Base-by-base conservation (phyloP, 1,140 invertebrate genomes). In the Sitodiplosis mosellana region DNA sequence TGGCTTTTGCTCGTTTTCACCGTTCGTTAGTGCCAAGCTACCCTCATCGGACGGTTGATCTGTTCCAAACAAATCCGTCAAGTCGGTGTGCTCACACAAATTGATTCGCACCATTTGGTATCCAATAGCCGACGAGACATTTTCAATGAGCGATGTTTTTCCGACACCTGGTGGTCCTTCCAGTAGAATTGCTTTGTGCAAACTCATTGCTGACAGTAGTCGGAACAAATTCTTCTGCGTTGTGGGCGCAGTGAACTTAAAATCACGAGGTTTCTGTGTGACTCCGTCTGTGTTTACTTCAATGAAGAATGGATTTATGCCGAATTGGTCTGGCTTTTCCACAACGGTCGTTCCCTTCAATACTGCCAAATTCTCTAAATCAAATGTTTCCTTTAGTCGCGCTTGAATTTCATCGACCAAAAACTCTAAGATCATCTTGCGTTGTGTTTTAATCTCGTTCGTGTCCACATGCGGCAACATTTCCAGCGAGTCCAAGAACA, bases 101-200 rank as follows among this genome's bases (percentile, higher is more conserved):
- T 99, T 99, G 41, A 99, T 92, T 36, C 96, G 69, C 14, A 93
- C 78, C 8, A 98, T 72, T 56, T 72, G 71, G 63, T 92, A 75
- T 1, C 87, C 84, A 20, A 88, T 78, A 4, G 77, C 75, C 63
- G 80, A 82, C 0, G 92, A 93, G 15, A 99, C 69, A n/a, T 91
- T 90, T 43, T 80, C 77, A 2, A 99, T 81, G 41, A 97, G 69
- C 58, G 87, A 94, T 0, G 95, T 98, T 69, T 99, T 99, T 4
- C 96, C 96, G 36, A 97, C 93, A 3, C 96, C 62, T 2, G 96
- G 96, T 61, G 87, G 91, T 14, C 96, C 96, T 74, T 99, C 96
- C 22, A 99, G 62, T 44, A 99, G 72, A 46, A 99, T 77, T 1
- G 95, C 92, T 61, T 93, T 91, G 41, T 76, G 76, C 47, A 99